Evolutionary conservation across 2,797 vertebrate genomes (phyloP).

Genomic region (Oophaga sylvatica): DNA sequence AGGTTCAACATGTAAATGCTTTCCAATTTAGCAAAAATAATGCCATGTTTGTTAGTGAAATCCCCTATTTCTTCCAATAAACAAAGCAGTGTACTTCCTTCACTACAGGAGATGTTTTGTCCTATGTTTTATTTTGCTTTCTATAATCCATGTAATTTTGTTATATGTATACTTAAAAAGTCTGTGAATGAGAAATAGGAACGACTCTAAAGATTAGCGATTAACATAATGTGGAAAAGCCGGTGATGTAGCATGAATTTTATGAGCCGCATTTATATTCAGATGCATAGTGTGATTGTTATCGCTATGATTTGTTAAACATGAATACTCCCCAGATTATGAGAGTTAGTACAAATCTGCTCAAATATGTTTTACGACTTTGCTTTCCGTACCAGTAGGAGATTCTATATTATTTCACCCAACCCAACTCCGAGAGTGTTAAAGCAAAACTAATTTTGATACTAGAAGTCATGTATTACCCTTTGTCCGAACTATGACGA

Average conservation of each 20-base stretch:
- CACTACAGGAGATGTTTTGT: conserved; percentile 39
- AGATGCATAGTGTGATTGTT: conserved; percentile 61
- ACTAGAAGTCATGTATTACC: conserved; percentile 41
- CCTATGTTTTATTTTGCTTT: conserved; percentile 43
- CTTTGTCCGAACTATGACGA: not conserved
- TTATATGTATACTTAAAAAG: conserved; percentile 54
- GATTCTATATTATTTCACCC: conserved; percentile 49
- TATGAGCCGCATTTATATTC: conserved; percentile 60
- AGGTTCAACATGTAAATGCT: conserved; percentile 46
- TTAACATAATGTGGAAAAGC: conserved; percentile 61
- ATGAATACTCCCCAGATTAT: conserved; percentile 61
- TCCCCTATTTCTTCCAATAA: conserved; percentile 41
- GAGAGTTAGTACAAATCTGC: conserved; percentile 57
- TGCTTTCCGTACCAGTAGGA: conserved; percentile 50
- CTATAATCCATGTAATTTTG: conserved; percentile 48
- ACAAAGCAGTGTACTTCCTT: conserved; percentile 40
- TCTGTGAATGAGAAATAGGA: conserved; percentile 46
- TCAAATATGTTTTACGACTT: conserved; percentile 60
- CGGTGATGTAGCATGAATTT: conserved; percentile 57
- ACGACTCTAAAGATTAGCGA: conserved; percentile 55
- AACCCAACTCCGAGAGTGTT: conserved; percentile 23
- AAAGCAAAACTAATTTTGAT: conserved; percentile 41
- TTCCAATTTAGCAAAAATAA: conserved; percentile 51
- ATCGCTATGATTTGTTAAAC: conserved; percentile 61
- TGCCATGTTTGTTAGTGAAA: conserved; percentile 56